These are phyloP conservation scores for Lepus townsendii DNA, from an alignment of 2,797 vertebrate genomes.

Conservation along the genomic window DNA sequence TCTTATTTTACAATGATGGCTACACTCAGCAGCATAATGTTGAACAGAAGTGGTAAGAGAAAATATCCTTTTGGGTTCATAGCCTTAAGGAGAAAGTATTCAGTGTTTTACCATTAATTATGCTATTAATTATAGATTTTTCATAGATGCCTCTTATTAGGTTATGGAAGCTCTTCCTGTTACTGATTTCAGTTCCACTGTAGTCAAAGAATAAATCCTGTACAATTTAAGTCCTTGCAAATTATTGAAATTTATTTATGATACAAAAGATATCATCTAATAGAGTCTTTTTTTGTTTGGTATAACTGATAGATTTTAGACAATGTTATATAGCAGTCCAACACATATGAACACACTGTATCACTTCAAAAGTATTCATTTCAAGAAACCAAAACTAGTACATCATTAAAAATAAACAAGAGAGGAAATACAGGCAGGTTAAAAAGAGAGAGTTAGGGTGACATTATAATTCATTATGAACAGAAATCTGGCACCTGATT, in stretches of 20 bases:
- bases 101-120: constrained; percentile 24
- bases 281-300: no score
- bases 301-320: background rate
- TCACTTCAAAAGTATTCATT: background rate
- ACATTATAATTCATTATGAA: constrained; percentile 19
- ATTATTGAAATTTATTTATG: background rate
- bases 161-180: constrained; percentile 23
- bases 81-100: constrained; percentile 3
- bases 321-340: background rate
- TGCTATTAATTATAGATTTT: background rate
- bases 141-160: constrained; percentile 50
- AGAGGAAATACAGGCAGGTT: background rate
- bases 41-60: background rate
- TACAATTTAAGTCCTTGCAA: constrained; percentile 60
- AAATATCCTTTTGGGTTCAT: background rate
- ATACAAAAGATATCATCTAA: no score
- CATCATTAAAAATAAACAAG: background rate
- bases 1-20: background rate
- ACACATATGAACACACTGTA: background rate
- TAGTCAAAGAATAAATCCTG: constrained; percentile 35
- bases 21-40: background rate
- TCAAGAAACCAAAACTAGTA: background rate
- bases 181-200: constrained; percentile 44
- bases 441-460: background rate
- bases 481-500: background rate